Evolutionary conservation across 2,888 invertebrate species (phyloP).

Genomic region (Oscheius myriophilus): DNA sequence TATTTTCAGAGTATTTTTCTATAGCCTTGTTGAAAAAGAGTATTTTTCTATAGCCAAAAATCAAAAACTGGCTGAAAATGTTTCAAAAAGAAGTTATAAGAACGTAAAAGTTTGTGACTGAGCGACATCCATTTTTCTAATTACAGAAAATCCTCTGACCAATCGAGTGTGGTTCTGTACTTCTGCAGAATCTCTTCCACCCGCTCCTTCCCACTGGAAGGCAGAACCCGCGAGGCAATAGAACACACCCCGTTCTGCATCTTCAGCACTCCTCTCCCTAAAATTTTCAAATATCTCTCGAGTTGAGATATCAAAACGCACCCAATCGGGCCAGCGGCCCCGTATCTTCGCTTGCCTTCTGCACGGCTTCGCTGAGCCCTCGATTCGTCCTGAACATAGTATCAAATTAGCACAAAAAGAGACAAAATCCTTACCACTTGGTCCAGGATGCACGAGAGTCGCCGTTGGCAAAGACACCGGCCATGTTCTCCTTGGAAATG

Average conservation of each 20-base stretch:
- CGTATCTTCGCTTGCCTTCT: conserved; percentile 20
- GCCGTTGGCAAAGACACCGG: conserved; percentile 11
- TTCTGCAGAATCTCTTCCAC: conserved; percentile 16
- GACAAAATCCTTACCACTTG: conserved; percentile 10
- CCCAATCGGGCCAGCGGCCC: conserved; percentile 24
- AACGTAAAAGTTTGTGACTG: too few species aligned
- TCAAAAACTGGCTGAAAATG: too few species aligned
- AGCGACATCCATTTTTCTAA: too few species aligned
- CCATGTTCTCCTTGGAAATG: conserved; percentile 24
- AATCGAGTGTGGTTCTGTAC: conserved; percentile 19
- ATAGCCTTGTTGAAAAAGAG: too few species aligned
- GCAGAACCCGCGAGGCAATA: conserved; percentile 14
- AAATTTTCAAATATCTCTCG: neutral
- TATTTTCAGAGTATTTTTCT: too few species aligned
- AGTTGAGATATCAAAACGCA: neutral
- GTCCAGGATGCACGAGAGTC: conserved; percentile 11
- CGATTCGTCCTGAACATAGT: conserved; percentile 15
- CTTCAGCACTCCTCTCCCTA: conserved; percentile 26
- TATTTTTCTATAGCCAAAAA: too few species aligned
- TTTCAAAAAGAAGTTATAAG: too few species aligned
- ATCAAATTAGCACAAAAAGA: neutral
- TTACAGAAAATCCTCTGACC: too few species aligned
- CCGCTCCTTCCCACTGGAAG: conserved; percentile 2
- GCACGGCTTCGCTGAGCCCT: conserved; percentile 18
- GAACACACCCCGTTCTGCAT: conserved; percentile 20